phyloP scores from a whole-genome alignment of 2,888 invertebrate species.

The Deilephila elpenor region DNA sequence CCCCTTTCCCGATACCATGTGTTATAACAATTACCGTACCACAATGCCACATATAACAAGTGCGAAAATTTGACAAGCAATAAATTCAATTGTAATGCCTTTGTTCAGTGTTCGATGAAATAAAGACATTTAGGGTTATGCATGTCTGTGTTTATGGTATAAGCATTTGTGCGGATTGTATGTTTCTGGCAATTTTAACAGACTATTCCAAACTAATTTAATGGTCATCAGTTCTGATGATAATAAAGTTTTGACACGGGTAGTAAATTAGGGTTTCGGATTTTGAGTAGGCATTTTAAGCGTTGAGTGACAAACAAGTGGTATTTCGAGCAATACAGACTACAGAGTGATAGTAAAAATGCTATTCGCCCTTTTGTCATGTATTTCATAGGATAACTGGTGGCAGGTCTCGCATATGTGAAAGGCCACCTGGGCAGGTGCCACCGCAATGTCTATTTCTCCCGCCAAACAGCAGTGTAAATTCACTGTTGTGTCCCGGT shows the following conservation, averaged over 20 bases:
- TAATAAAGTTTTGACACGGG: not conserved
- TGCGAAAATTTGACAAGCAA: slow-evolving; percentile 78
- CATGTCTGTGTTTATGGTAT: slow-evolving; percentile 11
- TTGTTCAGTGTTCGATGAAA: slow-evolving; percentile 74
- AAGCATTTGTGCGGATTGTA: slow-evolving; percentile 14
- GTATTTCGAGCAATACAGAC: too few relatives aligned
- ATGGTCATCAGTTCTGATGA: not conserved
- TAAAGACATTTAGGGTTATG: slow-evolving; percentile 57
- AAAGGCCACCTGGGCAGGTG: too few relatives aligned
- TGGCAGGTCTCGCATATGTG: too few relatives aligned
- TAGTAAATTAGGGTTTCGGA: too few relatives aligned
- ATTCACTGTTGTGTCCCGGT: too few relatives aligned
- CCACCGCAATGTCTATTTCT: too few relatives aligned
- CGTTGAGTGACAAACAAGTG: too few relatives aligned
- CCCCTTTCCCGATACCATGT: slow-evolving; percentile 79
- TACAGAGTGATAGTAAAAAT: too few relatives aligned
- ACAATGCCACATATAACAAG: slow-evolving; percentile 71
- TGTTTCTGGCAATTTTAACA: not conserved
- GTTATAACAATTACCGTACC: slow-evolving; percentile 76
- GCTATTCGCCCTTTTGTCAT: too few relatives aligned
- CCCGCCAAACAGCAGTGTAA: too few relatives aligned
- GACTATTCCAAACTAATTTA: not conserved
- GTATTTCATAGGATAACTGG: too few relatives aligned
- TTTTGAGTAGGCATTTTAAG: too few relatives aligned
- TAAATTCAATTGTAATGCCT: slow-evolving; percentile 75